Conservation (phyloP, 53 echinoderm and acorn worm species). For the Astropecten irregularis region DNA sequence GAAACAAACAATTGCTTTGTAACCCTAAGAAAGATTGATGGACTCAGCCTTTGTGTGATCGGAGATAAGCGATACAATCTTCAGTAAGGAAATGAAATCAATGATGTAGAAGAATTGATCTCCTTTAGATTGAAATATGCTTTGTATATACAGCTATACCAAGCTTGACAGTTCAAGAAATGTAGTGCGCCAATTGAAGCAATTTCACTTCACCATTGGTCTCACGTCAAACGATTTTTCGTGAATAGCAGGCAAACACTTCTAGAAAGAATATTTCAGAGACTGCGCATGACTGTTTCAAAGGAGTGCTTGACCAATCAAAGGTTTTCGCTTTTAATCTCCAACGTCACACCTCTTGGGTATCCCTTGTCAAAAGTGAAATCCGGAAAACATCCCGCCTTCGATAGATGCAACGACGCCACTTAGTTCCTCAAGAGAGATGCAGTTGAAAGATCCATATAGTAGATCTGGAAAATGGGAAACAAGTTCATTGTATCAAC, state of each 20-base stretch:
- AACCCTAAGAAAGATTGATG: neutral
- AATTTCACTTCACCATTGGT: no score
- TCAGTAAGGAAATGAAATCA: constrained; percentile 7
- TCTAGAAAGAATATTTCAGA: no score
- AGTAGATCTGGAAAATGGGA: neutral
- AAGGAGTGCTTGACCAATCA: neutral
- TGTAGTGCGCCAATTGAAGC: no score
- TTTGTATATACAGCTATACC: neutral
- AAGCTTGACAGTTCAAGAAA: neutral
- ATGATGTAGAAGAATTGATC: neutral
- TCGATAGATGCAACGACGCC: neutral
- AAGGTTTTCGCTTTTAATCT: neutral
- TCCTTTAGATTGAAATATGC: neutral
- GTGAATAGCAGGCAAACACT: no score
- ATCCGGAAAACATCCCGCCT: neutral
- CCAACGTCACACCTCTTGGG: neutral
- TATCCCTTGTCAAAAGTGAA: neutral
- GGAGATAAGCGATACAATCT: no score
- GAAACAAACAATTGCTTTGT: neutral
- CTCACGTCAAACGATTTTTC: no score
- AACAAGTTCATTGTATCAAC: neutral
- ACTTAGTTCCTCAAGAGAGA: constrained; percentile 1
- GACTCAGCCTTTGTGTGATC: neutral
- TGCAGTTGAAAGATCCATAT: neutral
- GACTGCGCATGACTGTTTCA: neutral